Evolutionary conservation across 1,140 invertebrate genomes (phyloP).

Genomic region (Cyrtorhinus lividipennis): DNA sequence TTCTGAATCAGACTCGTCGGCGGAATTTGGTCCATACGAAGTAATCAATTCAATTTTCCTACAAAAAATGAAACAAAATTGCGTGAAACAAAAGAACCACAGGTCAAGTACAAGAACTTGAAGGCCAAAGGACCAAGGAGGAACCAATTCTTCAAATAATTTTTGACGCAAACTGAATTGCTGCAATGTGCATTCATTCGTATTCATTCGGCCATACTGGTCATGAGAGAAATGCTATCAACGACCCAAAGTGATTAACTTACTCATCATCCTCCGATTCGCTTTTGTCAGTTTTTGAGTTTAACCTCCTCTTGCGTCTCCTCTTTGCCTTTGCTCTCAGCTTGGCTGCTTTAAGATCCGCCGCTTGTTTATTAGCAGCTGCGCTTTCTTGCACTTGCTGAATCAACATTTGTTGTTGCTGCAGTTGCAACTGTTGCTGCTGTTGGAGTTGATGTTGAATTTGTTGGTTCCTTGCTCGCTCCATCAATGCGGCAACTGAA

Average conservation of each 20-base stretch:
- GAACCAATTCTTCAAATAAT: too few species aligned
- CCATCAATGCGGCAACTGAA: conserved; percentile 11
- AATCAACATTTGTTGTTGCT: conserved; percentile 23
- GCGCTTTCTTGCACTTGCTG: conserved; percentile 28
- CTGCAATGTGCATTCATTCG: too few species aligned
- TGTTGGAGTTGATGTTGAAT: conserved; percentile 17
- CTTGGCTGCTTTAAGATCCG: neutral
- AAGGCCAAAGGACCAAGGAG: too few species aligned
- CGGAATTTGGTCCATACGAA: conserved; percentile 34
- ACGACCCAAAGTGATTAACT: conserved; percentile 21
- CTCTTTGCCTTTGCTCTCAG: conserved; percentile 20
- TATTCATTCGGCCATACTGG: too few species aligned
- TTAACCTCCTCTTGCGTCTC: neutral
- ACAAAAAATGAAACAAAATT: conserved; percentile 24
- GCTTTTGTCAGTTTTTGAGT: conserved; percentile 23
- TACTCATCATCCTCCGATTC: conserved; percentile 40
- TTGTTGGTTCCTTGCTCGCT: conserved; percentile 12
- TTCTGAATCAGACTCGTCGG: conserved; percentile 23
- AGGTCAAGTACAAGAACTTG: too few species aligned
- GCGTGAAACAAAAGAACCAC: neutral
- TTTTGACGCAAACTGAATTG: too few species aligned
- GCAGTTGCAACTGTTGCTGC: conserved; percentile 10
- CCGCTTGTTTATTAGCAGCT: conserved; percentile 26
- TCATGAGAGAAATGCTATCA: too few species aligned
- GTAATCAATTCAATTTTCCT: conserved; percentile 46